Conservation (phyloP, 92 coral and sea anemone genomes). For the Umimayanthus kanabou region DNA sequence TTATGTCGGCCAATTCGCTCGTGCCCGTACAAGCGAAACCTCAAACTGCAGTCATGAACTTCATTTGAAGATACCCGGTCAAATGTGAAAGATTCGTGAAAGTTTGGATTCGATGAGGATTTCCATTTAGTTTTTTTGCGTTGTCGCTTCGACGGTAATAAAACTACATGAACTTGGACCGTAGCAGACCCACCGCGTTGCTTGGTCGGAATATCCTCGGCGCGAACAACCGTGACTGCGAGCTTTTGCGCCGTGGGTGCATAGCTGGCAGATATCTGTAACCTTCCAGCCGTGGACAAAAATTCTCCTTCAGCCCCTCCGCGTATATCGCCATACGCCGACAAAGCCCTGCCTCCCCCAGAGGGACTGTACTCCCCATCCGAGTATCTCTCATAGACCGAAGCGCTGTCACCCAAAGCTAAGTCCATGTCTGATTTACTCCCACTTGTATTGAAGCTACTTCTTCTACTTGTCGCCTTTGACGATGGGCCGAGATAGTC, state of each 20-base stretch:
- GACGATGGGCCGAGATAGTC: constrained; percentile 94
- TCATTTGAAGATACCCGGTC: constrained; percentile 94
- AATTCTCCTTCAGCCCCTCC: constrained; percentile 81
- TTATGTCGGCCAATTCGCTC: constrained; percentile 89
- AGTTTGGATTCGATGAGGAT: constrained; percentile 92
- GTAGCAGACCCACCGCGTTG: constrained; percentile 97
- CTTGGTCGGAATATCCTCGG: constrained; percentile 96
- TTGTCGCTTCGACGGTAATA: constrained; percentile 88
- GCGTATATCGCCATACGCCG: constrained; percentile 83
- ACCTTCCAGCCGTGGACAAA: constrained; percentile 89
- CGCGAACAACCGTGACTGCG: constrained; percentile 90
- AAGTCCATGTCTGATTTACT: constrained; percentile 97
- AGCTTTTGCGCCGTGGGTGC: constrained; percentile 98
- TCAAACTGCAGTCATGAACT: constrained; percentile 74
- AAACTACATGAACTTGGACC: constrained; percentile 86
- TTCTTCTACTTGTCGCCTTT: constrained; percentile 95
- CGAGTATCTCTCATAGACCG: constrained; percentile 86
- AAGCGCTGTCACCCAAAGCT: constrained; percentile 93
- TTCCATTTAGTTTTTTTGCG: constrained; percentile 95
- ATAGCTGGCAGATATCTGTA: constrained; percentile 97
- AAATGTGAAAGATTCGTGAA: constrained; percentile 96
- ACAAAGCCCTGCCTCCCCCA: constrained; percentile 78
- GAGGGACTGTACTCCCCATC: constrained; percentile 93
- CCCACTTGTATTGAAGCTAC: constrained; percentile 98
- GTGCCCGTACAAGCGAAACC: constrained; percentile 96